phyloP scores from a whole-genome alignment of 2,888 invertebrate genomes.

The Bembecia ichneumoniformis region DNA sequence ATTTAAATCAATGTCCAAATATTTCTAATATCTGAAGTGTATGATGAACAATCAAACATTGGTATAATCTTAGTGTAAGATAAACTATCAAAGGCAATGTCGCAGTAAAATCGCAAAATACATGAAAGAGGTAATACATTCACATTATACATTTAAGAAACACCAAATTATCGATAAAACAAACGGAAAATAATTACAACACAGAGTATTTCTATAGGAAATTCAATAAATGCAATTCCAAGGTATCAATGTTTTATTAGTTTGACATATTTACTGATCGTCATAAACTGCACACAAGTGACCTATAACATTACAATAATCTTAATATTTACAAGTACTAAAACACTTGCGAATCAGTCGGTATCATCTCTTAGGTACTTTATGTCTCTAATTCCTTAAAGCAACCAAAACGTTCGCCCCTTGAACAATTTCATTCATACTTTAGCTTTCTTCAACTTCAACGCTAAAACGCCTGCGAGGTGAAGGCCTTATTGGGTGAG shows the following conservation, averaged over 20 bases:
- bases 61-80: slow-evolving; percentile 38
- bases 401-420: slow-evolving; percentile 18
- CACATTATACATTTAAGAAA: neutral
- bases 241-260: slow-evolving; percentile 16
- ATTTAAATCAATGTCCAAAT: no score
- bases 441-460: no score
- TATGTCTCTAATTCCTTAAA: slow-evolving; percentile 27
- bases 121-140: slow-evolving; percentile 12
- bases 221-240: slow-evolving; percentile 44
- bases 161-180: neutral
- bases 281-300: slow-evolving; percentile 46
- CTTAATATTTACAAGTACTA: slow-evolving; percentile 63
- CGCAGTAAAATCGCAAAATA: slow-evolving; percentile 36
- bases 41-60: no score
- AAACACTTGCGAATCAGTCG: slow-evolving; percentile 66
- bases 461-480: no score
- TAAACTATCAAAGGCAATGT: slow-evolving; percentile 54
- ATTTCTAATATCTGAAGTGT: no score
- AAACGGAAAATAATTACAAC: neutral
- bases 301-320: slow-evolving; percentile 37
- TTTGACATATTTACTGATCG: slow-evolving; percentile 12
- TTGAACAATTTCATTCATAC: neutral
- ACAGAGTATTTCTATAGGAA: neutral
- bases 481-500: no score
- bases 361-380: slow-evolving; percentile 33